These are phyloP conservation scores for Polypedilum vanderplanki DNA, from an alignment of 1,140 invertebrate species.

Conservation along the genomic window DNA sequence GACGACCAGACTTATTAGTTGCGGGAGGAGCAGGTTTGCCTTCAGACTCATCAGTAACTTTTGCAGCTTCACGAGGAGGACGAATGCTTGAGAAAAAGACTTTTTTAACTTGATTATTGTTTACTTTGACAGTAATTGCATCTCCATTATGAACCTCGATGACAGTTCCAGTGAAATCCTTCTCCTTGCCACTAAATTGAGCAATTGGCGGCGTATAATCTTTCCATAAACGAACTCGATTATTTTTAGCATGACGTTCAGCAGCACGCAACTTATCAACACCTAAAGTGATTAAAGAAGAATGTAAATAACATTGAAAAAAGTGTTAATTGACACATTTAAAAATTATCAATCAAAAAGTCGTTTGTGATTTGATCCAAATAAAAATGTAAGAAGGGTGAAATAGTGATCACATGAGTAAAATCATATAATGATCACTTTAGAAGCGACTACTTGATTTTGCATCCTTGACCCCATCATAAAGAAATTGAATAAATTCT, in stretches of 20 bases:
- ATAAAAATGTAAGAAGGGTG: slow-evolving; percentile 40
- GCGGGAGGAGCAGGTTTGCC: slow-evolving; percentile 52
- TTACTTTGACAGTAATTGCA: slow-evolving; percentile 75
- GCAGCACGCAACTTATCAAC: slow-evolving; percentile 76
- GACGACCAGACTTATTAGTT: slow-evolving; percentile 63
- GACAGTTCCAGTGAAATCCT: slow-evolving; percentile 78
- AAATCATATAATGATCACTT: slow-evolving; percentile 29
- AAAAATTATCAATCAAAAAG: no score
- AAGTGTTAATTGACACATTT: no score
- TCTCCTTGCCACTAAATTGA: slow-evolving; percentile 66
- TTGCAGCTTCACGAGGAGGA: slow-evolving; percentile 67
- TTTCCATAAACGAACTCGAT: slow-evolving; percentile 80
- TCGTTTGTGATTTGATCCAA: background rate
- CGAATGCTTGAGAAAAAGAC: slow-evolving; percentile 93
- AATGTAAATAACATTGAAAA: no score
- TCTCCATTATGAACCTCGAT: slow-evolving; percentile 93
- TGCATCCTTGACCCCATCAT: slow-evolving; percentile 31
- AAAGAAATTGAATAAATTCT: background rate
- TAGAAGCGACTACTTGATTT: slow-evolving; percentile 32
- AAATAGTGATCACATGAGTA: slow-evolving; percentile 38
- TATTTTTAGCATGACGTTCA: slow-evolving; percentile 83
- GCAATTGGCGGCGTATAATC: slow-evolving; percentile 64
- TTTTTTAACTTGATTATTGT: slow-evolving; percentile 77
- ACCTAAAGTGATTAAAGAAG: slow-evolving; percentile 46
- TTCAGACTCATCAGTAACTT: slow-evolving; percentile 47